Evolutionary conservation across 1,140 invertebrate genomes (phyloP).

Genomic region (Conus betulinus): DNA sequence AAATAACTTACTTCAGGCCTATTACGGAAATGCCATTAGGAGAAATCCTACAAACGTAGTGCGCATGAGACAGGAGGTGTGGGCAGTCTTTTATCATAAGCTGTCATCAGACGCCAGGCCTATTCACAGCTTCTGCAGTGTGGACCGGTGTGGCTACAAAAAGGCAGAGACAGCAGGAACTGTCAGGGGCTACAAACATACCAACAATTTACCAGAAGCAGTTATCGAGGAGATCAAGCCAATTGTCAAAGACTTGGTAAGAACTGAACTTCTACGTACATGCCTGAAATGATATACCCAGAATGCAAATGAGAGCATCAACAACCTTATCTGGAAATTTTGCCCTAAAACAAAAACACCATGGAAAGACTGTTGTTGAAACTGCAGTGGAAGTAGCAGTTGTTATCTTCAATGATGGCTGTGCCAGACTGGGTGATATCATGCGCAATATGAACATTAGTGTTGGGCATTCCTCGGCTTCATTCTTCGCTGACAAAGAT

Average conservation of each 20-base stretch:
- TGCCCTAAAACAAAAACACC: not conserved
- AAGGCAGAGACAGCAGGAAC: not conserved
- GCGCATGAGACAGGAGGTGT: constrained; percentile 24
- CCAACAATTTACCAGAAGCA: not conserved
- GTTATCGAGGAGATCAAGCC: not conserved
- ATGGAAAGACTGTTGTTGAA: not conserved
- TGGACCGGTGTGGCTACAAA: not conserved
- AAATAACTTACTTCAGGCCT: constrained; percentile 30
- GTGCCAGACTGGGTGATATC: not conserved
- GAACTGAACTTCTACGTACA: not conserved
- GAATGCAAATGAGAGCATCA: not conserved
- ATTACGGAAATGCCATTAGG: constrained; percentile 39
- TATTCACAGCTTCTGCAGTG: not conserved
- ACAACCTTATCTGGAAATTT: not conserved
- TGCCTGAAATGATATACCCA: not conserved
- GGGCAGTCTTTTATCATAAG: constrained; percentile 29
- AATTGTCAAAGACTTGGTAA: not conserved
- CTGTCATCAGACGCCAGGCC: constrained; percentile 2
- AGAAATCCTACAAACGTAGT: constrained; percentile 24
- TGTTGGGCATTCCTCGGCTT: not conserved
- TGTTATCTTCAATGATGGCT: not conserved
- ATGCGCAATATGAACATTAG: not conserved
- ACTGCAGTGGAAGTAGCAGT: not conserved
- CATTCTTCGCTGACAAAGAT: not conserved
- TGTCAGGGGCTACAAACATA: not conserved